phyloP scores from a whole-genome alignment of 2,113 vertebrate genomes.

The Perca flavescens region DNA sequence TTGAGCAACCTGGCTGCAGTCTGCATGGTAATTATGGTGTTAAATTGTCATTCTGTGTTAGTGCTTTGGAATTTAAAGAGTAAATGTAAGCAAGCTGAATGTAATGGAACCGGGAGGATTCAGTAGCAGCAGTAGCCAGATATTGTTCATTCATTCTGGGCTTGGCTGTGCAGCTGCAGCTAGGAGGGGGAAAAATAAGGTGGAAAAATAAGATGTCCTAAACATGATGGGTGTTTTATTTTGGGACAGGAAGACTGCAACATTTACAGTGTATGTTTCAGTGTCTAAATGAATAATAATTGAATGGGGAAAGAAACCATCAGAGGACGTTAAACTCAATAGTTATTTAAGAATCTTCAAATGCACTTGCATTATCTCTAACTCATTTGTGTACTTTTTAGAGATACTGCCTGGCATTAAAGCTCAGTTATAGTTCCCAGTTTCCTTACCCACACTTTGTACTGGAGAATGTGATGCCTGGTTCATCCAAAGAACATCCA shows the following conservation, averaged over 20 bases:
- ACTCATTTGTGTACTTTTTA: conserved; percentile 13
- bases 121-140: conserved; percentile 65
- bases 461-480: background rate
- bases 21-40: conserved; percentile 11
- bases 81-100: conserved; percentile 32
- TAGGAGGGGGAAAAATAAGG: conserved; percentile 45
- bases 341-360: background rate
- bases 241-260: background rate
- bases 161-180: conserved; percentile 49
- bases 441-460: background rate
- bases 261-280: background rate
- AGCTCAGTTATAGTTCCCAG: conserved; percentile 1
- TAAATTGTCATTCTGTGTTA: conserved; percentile 30
- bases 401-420: background rate
- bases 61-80: conserved; percentile 26
- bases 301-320: background rate
- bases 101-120: conserved; percentile 58
- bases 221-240: conserved; percentile 23
- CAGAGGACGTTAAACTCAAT: background rate
- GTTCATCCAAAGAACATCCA: background rate
- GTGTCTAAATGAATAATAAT: too few species aligned
- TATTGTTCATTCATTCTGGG: conserved; percentile 77
- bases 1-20: background rate
- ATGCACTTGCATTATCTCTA: background rate
- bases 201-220: conserved; percentile 43